phyloP scores from a whole-genome alignment of 1,140 invertebrate species.

The Achroia grisella region DNA sequence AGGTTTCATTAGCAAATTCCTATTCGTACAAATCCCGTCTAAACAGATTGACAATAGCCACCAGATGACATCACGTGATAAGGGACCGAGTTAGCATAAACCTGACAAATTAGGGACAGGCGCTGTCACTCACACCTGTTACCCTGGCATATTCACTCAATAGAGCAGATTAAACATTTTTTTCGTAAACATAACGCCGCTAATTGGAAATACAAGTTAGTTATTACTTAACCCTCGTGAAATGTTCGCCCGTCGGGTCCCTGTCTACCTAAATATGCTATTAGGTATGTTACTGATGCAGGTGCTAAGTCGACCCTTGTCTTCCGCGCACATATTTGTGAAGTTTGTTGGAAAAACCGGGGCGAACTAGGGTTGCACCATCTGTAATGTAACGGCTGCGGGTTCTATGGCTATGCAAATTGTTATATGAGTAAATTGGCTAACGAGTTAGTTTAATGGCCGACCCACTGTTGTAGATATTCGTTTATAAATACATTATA shows the following conservation, averaged over 20 bases:
- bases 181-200: not conserved
- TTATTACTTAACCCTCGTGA: not conserved
- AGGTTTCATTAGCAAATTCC: no score
- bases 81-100: slow-evolving; percentile 4
- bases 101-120: slow-evolving; percentile 2
- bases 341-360: slow-evolving; percentile 56
- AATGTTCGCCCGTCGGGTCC: not conserved
- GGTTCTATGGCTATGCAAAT: slow-evolving; percentile 27
- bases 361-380: slow-evolving; percentile 39
- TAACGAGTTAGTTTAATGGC: not conserved
- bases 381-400: slow-evolving; percentile 24
- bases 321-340: slow-evolving; percentile 8
- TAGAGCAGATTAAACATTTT: not conserved
- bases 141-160: not conserved
- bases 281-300: slow-evolving; percentile 1
- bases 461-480: no score
- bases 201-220: no score
- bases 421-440: slow-evolving; percentile 35
- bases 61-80: slow-evolving; percentile 2
- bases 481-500: no score
- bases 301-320: slow-evolving; percentile 1
- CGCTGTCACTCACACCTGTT: slow-evolving; percentile 1
- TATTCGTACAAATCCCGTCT: no score
- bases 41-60: slow-evolving; percentile 1
- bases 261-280: not conserved